Evolutionary conservation across 2,113 vertebrate species (phyloP).

Genomic region (Callithrix jacchus): DNA sequence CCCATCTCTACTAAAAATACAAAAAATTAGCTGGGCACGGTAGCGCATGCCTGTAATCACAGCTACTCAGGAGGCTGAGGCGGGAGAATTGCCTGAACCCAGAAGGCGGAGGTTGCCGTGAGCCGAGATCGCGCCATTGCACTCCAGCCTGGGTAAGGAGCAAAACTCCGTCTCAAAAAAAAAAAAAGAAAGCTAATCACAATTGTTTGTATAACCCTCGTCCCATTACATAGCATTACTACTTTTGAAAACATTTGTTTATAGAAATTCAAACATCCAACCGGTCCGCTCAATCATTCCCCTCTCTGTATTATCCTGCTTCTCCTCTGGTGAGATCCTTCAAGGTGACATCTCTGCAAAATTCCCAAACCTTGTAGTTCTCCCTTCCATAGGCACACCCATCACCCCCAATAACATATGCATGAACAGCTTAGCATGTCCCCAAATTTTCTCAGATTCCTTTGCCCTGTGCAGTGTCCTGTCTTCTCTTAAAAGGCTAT

Average conservation of each 20-base stretch:
- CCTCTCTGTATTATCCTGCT: neutral
- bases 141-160: too few relatives aligned
- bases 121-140: too few relatives aligned
- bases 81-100: too few relatives aligned
- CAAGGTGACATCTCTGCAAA: neutral
- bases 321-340: neutral
- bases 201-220: neutral
- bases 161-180: too few relatives aligned
- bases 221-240: neutral
- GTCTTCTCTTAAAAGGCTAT: neutral
- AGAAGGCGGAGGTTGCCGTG: too few relatives aligned
- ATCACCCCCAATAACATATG: neutral
- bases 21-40: too few relatives aligned
- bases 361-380: rapidly evolving
- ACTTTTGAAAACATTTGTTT: neutral
- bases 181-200: neutral
- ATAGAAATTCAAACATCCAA: constrained; percentile 2
- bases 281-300: too few relatives aligned
- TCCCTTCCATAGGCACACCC: neutral
- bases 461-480: neutral
- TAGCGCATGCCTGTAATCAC: too few relatives aligned
- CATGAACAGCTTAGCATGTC: neutral
- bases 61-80: too few relatives aligned
- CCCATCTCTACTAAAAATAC: too few relatives aligned
- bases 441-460: neutral